phyloP scores from a whole-genome alignment of 1,140 invertebrate species.

The Thrips palmi region DNA sequence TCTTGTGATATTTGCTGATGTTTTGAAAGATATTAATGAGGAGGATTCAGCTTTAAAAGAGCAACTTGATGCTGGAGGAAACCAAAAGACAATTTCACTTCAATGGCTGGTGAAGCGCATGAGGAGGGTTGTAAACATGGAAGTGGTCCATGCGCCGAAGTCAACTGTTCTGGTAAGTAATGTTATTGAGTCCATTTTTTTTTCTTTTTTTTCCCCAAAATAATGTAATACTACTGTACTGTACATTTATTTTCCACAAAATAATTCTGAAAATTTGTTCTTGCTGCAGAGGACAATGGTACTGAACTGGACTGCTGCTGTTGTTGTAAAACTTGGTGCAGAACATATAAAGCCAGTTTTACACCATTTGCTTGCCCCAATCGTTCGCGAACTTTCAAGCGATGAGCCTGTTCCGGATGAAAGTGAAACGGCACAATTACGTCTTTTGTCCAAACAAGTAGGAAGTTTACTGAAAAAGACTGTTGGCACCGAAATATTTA shows the following conservation, averaged over 20 bases:
- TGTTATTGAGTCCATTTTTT: constrained; percentile 4
- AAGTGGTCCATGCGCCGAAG: constrained; percentile 35
- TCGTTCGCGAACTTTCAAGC: constrained; percentile 54
- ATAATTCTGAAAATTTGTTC: constrained; percentile 15
- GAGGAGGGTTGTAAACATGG: constrained; percentile 47
- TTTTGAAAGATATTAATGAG: constrained; percentile 22
- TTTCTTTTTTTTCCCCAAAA: neutral
- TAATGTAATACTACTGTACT: neutral
- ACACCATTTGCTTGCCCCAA: constrained; percentile 36
- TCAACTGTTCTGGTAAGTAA: constrained; percentile 33
- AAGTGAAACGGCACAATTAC: constrained; percentile 29
- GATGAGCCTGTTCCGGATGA: constrained; percentile 26
- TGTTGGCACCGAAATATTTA: constrained; percentile 42
- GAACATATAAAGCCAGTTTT: constrained; percentile 31
- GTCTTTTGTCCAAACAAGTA: constrained; percentile 43
- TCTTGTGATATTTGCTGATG: constrained; percentile 44
- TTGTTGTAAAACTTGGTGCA: constrained; percentile 33
- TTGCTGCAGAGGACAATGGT: constrained; percentile 35
- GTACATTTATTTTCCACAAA: too few species aligned
- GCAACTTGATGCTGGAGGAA: constrained; percentile 16
- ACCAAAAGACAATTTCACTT: constrained; percentile 25
- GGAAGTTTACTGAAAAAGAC: constrained; percentile 41
- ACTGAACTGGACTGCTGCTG: constrained; percentile 53
- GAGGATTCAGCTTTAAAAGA: constrained; percentile 19
- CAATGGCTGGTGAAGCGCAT: constrained; percentile 50